These are phyloP conservation scores for Colletes collaris DNA, from an alignment of 2,888 invertebrate genomes.

Conservation along the genomic window DNA sequence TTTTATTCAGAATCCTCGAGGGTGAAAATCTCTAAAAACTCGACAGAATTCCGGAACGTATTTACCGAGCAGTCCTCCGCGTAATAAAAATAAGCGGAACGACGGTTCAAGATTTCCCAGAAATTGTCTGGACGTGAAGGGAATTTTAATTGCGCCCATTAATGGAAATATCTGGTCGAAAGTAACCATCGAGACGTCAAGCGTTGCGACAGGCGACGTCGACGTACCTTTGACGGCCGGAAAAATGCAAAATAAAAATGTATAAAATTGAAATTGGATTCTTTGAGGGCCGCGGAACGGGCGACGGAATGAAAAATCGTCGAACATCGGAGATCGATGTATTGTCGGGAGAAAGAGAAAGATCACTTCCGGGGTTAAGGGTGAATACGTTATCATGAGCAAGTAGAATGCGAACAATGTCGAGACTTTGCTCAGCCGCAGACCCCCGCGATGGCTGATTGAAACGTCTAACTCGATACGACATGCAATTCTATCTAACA, in stretches of 20 bases:
- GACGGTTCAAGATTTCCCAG: constrained; percentile 21
- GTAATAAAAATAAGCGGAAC: constrained; percentile 32
- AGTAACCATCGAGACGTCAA: constrained; percentile 25
- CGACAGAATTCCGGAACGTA: constrained; percentile 12
- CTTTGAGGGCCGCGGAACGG: too few species aligned
- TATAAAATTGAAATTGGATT: neutral
- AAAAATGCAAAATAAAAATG: neutral
- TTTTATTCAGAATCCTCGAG: neutral
- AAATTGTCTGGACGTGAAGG: constrained; percentile 36
- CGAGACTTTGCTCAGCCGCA: too few species aligned
- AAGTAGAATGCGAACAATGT: too few species aligned
- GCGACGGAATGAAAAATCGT: too few species aligned
- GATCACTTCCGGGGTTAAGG: too few species aligned
- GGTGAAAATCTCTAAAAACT: constrained; percentile 18
- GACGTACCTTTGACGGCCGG: neutral
- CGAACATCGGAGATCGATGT: too few species aligned
- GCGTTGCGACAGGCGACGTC: constrained; percentile 14
- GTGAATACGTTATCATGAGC: too few species aligned
- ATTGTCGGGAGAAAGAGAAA: too few species aligned
- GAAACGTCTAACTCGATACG: too few species aligned
- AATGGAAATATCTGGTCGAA: constrained; percentile 20
- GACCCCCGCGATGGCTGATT: too few species aligned
- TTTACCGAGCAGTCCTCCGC: constrained; percentile 13
- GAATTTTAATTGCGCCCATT: constrained; percentile 51
- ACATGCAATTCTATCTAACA: too few species aligned